A percentile compares a stretch with the other conserved stretches of the same genome.
Evolutionary conservation across 1,140 invertebrate genomes (phyloP).

Genomic region (Aphelenchoides avenae): DNA sequence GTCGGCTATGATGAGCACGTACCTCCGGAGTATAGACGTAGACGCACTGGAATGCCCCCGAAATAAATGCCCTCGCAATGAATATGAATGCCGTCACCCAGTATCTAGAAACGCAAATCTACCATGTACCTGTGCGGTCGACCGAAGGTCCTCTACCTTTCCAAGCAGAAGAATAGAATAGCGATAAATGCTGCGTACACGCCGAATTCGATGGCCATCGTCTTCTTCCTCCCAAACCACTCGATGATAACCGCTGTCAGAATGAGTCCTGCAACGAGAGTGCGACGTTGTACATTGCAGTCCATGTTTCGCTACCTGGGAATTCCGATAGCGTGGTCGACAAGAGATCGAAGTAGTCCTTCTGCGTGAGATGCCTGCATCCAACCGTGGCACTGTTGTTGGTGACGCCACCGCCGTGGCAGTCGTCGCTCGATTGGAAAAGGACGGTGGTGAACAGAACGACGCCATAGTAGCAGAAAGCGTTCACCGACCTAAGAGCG

Average conservation of each 20-base stretch:
- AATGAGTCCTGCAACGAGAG: constrained; percentile 72
- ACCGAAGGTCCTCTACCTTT: constrained; percentile 69
- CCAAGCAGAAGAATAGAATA: constrained; percentile 72
- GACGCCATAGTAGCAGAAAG: constrained; percentile 91
- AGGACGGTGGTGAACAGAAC: constrained; percentile 91
- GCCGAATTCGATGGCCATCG: constrained; percentile 86
- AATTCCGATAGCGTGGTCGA: constrained; percentile 94
- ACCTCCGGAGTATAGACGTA: constrained; percentile 94
- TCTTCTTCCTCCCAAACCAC: constrained; percentile 80
- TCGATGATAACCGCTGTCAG: constrained; percentile 86
- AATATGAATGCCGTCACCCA: constrained; percentile 79
- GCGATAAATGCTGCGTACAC: constrained; percentile 77
- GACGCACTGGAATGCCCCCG: constrained; percentile 85
- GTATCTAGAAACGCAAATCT: constrained; percentile 66
- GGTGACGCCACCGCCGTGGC: constrained; percentile 60
- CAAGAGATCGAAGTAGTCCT: constrained; percentile 83
- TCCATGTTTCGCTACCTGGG: constrained; percentile 67
- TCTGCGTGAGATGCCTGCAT: constrained; percentile 71
- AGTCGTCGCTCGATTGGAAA: constrained; percentile 68
- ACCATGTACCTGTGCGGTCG: not conserved
- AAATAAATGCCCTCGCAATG: constrained; percentile 82
- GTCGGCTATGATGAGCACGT: constrained; percentile 1
- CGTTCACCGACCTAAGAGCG: constrained; percentile 76
- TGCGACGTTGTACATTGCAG: not conserved
- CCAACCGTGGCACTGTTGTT: constrained; percentile 67